Percentiles rank a stretch among this genome's conserved stretches.
Evolutionary conservation across 2,113 vertebrate genomes (phyloP).

Genomic region (Tragelaphus strepsiceros): DNA sequence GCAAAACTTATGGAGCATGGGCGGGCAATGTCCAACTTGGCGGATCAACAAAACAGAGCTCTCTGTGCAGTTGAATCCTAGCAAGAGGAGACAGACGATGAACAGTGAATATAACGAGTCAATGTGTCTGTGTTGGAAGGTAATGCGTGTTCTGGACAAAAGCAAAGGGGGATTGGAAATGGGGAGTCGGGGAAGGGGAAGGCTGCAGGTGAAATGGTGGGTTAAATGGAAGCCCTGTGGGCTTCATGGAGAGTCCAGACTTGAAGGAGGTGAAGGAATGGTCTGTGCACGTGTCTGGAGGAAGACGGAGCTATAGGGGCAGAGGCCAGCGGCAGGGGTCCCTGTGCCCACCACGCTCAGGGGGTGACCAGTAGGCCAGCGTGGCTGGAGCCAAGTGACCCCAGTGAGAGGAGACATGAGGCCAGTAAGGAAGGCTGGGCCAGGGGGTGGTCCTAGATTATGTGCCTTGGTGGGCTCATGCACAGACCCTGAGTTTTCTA

Average conservation of each 20-base stretch:
- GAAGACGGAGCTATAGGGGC: neutral
- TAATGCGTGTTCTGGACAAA: neutral
- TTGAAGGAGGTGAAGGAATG: neutral
- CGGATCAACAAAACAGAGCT: neutral
- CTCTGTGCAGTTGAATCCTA: neutral
- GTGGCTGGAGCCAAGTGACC: neutral
- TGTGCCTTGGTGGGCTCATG: neutral
- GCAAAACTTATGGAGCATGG: neutral
- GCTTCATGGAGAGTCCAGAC: neutral
- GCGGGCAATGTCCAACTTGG: neutral
- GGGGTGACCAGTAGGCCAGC: neutral
- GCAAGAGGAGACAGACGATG: neutral
- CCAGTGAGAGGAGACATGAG: neutral
- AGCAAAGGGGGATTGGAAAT: neutral
- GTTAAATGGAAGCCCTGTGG: neutral
- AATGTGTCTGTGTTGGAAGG: neutral
- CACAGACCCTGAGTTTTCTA: neutral
- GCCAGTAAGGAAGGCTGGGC: neutral
- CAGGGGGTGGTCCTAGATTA: neutral
- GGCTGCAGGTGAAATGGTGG: neutral
- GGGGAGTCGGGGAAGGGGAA: too few relatives aligned
- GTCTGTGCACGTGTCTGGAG: neutral
- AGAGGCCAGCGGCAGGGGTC: rapidly evolving
- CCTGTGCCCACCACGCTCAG: neutral
- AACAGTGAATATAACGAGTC: neutral